Conservation (phyloP, 2,113 vertebrate species). For the Calonectris borealis region DNA sequence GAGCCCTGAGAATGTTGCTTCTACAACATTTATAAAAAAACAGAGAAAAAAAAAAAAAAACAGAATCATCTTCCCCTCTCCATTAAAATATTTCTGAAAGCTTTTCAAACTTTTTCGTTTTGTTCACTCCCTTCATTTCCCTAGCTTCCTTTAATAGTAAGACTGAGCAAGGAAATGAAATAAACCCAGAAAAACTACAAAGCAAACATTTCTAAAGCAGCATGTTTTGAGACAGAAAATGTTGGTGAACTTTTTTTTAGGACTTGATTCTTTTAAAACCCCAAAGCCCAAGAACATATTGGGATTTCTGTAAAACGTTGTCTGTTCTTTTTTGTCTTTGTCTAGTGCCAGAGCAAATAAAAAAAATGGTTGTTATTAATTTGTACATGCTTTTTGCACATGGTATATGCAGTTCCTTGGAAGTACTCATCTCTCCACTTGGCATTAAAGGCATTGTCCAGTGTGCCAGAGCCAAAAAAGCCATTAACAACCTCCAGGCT, state of each 20-base stretch:
- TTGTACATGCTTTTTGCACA: background rate
- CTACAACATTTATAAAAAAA: background rate
- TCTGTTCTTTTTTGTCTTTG: background rate
- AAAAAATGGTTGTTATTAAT: background rate
- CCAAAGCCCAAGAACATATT: background rate
- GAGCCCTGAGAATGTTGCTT: background rate
- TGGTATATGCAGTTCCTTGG: background rate
- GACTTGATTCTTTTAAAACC: background rate
- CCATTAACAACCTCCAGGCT: background rate
- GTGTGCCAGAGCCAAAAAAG: background rate
- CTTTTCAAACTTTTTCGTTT: background rate
- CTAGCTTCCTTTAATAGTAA: background rate
- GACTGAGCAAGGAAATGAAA: background rate
- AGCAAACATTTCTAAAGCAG: background rate
- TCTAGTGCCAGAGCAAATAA: background rate
- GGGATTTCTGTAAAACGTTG: background rate
- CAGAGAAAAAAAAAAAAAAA: background rate
- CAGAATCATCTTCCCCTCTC: background rate
- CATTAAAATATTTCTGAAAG: background rate
- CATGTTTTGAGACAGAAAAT: background rate
- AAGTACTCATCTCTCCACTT: background rate
- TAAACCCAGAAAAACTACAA: background rate
- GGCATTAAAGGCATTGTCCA: background rate
- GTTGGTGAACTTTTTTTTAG: background rate
- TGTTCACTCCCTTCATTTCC: background rate